These are phyloP conservation scores for Okamejei kenojei DNA, from an alignment of 2,797 vertebrate genomes.

Conservation along the genomic window DNA sequence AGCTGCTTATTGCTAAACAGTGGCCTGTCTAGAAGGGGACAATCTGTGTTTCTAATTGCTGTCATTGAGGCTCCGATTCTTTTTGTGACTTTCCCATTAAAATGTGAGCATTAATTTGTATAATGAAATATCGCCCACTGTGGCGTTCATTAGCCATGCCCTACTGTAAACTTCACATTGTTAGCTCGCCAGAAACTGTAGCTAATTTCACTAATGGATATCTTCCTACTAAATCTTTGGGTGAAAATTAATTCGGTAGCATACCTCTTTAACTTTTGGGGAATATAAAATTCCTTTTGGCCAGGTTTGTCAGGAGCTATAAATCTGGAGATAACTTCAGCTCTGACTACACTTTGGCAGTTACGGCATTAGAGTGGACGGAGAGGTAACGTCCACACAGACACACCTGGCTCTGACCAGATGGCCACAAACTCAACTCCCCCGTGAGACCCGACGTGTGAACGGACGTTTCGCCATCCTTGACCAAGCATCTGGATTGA, in stretches of 20 bases:
- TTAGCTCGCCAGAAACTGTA: slow-evolving; percentile 99
- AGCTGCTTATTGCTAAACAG: slow-evolving; percentile 99
- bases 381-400: background rate
- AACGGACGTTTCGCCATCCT: slow-evolving; percentile 1
- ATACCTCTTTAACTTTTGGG: slow-evolving; percentile 99
- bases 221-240: slow-evolving; percentile 99
- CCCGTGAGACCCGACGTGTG: background rate
- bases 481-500: slow-evolving; percentile 3
- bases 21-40: slow-evolving; percentile 99
- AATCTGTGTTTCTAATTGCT: slow-evolving; percentile 99
- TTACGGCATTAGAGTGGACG: background rate
- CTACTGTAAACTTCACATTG: slow-evolving; percentile 96
- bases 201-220: slow-evolving; percentile 99
- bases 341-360: background rate
- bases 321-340: slow-evolving; percentile 59
- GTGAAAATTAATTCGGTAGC: slow-evolving; percentile 98
- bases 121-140: slow-evolving; percentile 99
- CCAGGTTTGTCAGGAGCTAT: slow-evolving; percentile 86
- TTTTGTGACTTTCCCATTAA: slow-evolving; percentile 99
- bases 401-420: slow-evolving; percentile 31
- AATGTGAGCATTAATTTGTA: slow-evolving; percentile 99
- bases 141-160: slow-evolving; percentile 99
- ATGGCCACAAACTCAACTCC: slow-evolving; percentile 1
- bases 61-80: slow-evolving; percentile 99
- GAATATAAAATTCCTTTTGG: slow-evolving; percentile 97